phyloP scores from a whole-genome alignment of 2,113 vertebrate species.

The Nerophis ophidion region DNA sequence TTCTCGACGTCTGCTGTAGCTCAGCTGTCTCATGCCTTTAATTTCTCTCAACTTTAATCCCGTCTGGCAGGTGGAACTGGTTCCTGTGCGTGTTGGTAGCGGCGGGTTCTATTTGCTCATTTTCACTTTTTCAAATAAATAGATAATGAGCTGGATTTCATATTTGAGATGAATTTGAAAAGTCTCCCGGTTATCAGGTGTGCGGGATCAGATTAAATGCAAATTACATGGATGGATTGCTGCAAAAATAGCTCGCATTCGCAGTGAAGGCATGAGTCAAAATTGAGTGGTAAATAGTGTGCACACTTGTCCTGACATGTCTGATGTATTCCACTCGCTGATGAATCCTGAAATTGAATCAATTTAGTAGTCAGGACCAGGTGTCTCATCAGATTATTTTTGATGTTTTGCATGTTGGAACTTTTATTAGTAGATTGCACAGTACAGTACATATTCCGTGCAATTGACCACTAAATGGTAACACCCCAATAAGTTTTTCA shows the following conservation, averaged over 20 bases:
- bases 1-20: conserved; percentile 27
- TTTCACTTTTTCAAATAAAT: neutral
- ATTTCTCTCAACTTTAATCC: conserved; percentile 5
- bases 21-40: conserved; percentile 8
- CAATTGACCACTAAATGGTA: no score
- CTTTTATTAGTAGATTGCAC: no score
- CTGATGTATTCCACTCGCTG: conserved; percentile 39
- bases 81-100: conserved; percentile 26
- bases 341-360: conserved; percentile 41
- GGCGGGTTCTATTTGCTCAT: neutral
- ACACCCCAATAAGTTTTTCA: no score
- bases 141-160: conserved; percentile 8
- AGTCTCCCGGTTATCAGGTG: neutral
- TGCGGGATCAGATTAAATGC: conserved; percentile 18
- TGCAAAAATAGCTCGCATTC: conserved; percentile 15
- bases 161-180: conserved; percentile 16
- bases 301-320: conserved; percentile 44
- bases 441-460: no score
- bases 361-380: conserved; percentile 39
- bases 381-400: conserved; percentile 41
- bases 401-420: conserved; percentile 20
- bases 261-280: conserved; percentile 37
- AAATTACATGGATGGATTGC: conserved; percentile 12
- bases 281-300: conserved; percentile 42
- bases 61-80: conserved; percentile 47